Evolutionary conservation across 2,113 vertebrate species (phyloP).

Genomic region (Rhadina sibilatrix): DNA sequence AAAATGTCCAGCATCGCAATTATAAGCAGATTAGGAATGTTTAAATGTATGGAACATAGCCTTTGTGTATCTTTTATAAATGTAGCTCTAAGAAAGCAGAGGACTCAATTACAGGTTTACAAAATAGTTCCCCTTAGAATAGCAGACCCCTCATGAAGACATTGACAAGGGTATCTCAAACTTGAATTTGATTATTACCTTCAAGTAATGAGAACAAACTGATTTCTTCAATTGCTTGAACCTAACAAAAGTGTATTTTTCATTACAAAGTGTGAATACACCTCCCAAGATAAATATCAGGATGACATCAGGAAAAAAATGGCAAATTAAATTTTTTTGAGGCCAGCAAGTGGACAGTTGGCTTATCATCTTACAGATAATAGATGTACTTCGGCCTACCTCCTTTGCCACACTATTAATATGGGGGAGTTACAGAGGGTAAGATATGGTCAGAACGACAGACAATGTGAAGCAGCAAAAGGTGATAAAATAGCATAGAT

Average conservation of each 20-base stretch:
- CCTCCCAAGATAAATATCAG: constrained; percentile 20
- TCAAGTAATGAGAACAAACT: background rate
- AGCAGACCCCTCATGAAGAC: background rate
- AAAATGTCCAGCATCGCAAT: background rate
- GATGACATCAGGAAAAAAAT: background rate
- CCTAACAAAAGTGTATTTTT: background rate
- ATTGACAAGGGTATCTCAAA: background rate
- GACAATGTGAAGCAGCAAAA: background rate
- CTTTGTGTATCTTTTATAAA: background rate
- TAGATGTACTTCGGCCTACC: background rate
- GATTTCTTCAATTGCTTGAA: background rate
- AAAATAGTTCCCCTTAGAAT: background rate
- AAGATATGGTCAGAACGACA: background rate
- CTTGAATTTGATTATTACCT: constrained; percentile 19
- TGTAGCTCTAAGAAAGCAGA: background rate
- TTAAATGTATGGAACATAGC: background rate
- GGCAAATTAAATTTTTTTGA: background rate
- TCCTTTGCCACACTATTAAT: background rate
- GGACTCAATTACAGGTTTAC: background rate
- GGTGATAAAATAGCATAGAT: background rate
- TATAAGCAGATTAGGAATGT: background rate
- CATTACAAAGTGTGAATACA: background rate
- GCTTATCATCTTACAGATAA: background rate
- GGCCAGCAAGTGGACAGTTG: background rate
- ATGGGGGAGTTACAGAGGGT: background rate